Conservation (phyloP, 2,888 invertebrate genomes). For the Leptinotarsa haldemani region DNA sequence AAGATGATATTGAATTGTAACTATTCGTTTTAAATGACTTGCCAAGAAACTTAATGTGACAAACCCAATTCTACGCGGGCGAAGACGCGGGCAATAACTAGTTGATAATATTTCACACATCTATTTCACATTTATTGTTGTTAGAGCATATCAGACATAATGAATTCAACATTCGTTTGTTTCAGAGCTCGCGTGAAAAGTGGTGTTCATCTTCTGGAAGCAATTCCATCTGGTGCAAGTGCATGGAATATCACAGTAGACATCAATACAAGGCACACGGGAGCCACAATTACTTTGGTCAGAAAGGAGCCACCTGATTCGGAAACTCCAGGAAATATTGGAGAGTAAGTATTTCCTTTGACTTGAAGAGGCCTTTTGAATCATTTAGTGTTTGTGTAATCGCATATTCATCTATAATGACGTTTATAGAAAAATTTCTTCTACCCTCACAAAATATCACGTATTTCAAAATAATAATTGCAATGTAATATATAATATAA, state of each 20-base stretch:
- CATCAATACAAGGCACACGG: conserved; percentile 85
- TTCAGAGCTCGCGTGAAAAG: conserved; percentile 89
- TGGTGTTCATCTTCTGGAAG: conserved; percentile 80
- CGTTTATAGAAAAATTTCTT: too few species aligned
- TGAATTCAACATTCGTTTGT: conserved; percentile 39
- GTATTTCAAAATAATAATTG: too few species aligned
- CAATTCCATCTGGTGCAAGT: conserved; percentile 49
- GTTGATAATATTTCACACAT: background rate
- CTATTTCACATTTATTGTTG: background rate
- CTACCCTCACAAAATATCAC: too few species aligned
- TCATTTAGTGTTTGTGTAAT: too few species aligned
- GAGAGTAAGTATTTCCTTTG: conserved; percentile 55
- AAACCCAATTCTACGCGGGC: too few species aligned
- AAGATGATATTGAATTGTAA: too few species aligned
- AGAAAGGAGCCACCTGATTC: conserved; percentile 70
- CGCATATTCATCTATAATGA: too few species aligned
- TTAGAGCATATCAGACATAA: background rate
- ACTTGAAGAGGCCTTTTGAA: too few species aligned
- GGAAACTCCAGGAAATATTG: conserved; percentile 50
- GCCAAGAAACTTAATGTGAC: too few species aligned
- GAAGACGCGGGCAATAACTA: too few species aligned
- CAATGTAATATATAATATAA: too few species aligned
- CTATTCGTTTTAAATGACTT: too few species aligned
- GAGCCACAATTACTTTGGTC: conserved; percentile 89
- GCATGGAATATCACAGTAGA: conserved; percentile 90